Evolutionary conservation across 2,113 vertebrate species (phyloP).

Genomic region (Cichladusa arquata): DNA sequence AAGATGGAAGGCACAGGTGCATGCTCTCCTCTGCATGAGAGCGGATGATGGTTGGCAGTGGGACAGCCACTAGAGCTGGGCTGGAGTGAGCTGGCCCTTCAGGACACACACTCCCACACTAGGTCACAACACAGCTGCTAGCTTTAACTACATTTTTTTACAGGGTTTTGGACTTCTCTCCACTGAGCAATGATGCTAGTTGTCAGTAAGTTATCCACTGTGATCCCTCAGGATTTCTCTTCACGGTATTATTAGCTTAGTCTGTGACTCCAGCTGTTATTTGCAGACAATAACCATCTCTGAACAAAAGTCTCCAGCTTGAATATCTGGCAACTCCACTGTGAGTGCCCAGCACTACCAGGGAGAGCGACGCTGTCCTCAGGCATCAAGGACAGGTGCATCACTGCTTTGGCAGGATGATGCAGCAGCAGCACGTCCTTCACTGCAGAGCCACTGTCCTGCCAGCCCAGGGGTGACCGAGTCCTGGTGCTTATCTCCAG

Average conservation of each 20-base stretch:
- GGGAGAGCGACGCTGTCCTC: not conserved
- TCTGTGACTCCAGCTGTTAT: not conserved
- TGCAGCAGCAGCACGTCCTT: not conserved
- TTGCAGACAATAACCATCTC: not conserved
- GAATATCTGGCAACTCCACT: not conserved
- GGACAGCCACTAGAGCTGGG: not conserved
- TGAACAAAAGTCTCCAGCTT: not conserved
- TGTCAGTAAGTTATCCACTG: not conserved
- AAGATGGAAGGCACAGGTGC: not conserved
- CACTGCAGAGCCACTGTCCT: not conserved
- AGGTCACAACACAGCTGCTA: not conserved
- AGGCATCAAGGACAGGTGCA: not conserved
- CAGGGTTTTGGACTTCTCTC: not conserved
- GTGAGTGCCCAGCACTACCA: accelerated
- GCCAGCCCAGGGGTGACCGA: not conserved
- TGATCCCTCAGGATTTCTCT: not conserved
- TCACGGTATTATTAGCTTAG: not conserved
- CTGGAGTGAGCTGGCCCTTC: not conserved
- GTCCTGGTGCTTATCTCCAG: not conserved
- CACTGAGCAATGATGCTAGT: not conserved
- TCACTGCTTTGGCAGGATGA: accelerated
- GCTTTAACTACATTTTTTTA: not conserved
- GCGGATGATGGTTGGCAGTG: not conserved
- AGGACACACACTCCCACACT: not conserved
- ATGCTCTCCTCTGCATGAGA: not conserved